Base-by-base conservation (phyloP, 2,888 invertebrate species). In the Neelides folsomi region DNA sequence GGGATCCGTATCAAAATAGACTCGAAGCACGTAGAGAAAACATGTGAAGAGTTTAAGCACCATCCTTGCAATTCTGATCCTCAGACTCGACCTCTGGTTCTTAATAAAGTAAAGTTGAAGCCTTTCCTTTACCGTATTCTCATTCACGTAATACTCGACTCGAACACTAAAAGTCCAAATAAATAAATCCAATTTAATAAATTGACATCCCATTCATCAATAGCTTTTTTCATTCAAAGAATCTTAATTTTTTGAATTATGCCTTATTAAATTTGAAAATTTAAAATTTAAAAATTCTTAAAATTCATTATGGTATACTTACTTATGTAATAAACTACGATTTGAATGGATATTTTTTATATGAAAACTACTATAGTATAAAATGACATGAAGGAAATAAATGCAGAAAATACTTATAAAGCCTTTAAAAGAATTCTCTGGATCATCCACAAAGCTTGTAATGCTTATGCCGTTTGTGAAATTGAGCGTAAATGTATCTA, bases 41-140 rank as follows among this genome's bases (percentile, higher is more conserved):
- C 95, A 95, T 72, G 94, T 88, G 72, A 95, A 77, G 67, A 95
- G 77, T 77, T 97, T 97, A 79, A 95, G 88, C 76, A 94, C 83
- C 74, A 97, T 78, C 76, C 95, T 95, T 68, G 92, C 93, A 72
- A 94, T 86, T 71, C 97, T 86, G 76, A 97, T 94, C 71, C 94
- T 84, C 75, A 95, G 81, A 81, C 95, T 97, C 73, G 94, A 94
- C 77, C 92, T 83, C 78, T 95, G 94, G 76, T 97, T 97, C 76
- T 97, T 95, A 76, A 97, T 89, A 79, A 97, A 97, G 78, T 95
- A 97, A 67, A 95, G 80, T 77, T 97, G 94, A 72, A 97, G 84
- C 75, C 94, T 81, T 78, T 95, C 93, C 78, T 95, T 95, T 75
- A 95, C 86, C 70, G 93, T 94, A 72, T 94, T 94, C 77, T 97